These are phyloP conservation scores for Plusia festucae DNA, from an alignment of 2,888 invertebrate genomes.

Conservation along the genomic window DNA sequence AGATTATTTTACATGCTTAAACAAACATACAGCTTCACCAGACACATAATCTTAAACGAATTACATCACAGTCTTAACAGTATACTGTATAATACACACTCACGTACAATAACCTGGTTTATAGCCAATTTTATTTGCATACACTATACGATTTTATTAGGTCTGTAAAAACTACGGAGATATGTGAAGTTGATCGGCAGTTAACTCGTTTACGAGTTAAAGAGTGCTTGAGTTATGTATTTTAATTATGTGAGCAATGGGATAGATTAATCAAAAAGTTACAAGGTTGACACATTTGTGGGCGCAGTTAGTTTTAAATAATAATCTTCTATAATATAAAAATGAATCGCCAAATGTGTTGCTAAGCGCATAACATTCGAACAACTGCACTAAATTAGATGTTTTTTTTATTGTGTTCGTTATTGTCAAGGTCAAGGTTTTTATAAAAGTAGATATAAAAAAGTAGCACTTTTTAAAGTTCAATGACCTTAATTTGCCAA, in stretches of 20 bases:
- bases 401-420: no score
- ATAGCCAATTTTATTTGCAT: constrained; percentile 49
- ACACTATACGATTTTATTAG: constrained; percentile 11
- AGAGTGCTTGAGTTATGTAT: background rate
- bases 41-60: constrained; percentile 7
- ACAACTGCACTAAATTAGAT: no score
- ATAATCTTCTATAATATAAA: no score
- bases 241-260: background rate
- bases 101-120: constrained; percentile 38
- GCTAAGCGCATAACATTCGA: no score
- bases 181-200: background rate
- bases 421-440: no score
- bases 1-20: constrained; percentile 12
- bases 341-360: no score
- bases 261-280: no score
- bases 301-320: no score
- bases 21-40: constrained; percentile 23
- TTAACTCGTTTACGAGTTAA: background rate
- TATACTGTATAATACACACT: constrained; percentile 43
- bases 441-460: no score
- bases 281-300: no score
- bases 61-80: constrained; percentile 28
- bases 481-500: no score
- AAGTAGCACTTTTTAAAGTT: no score
- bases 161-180: background rate